Evolutionary conservation across 2,888 invertebrate species (phyloP).

Genomic region (Leptinotarsa juncta): DNA sequence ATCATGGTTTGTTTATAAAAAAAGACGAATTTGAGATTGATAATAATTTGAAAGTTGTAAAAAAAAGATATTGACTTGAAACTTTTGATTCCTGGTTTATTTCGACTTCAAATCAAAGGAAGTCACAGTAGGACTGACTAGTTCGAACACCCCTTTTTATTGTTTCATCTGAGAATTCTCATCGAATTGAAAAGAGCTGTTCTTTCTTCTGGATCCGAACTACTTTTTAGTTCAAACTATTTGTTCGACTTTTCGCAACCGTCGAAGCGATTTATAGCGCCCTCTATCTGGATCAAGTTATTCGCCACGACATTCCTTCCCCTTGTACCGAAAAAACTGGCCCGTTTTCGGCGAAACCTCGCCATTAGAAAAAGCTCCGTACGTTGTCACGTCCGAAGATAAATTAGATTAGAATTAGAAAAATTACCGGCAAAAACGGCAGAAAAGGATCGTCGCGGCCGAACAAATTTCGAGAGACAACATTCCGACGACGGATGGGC

Average conservation of each 20-base stretch:
- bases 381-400: conserved; percentile 45
- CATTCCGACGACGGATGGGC: conserved; percentile 52
- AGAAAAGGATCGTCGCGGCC: conserved; percentile 47
- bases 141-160: too few relatives aligned
- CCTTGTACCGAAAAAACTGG: conserved; percentile 9
- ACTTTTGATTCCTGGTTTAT: too few relatives aligned
- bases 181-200: too few relatives aligned
- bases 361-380: conserved; percentile 28
- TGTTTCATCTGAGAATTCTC: too few relatives aligned
- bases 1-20: too few relatives aligned
- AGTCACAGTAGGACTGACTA: too few relatives aligned
- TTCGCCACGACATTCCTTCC: conserved; percentile 1
- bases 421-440: conserved; percentile 46
- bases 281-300: conserved; percentile 18
- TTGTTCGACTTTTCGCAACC: neutral
- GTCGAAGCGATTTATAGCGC: neutral
- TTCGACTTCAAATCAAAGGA: too few relatives aligned
- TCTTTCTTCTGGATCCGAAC: too few relatives aligned
- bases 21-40: too few relatives aligned
- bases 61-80: too few relatives aligned
- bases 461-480: conserved; percentile 56
- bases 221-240: too few relatives aligned
- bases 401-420: conserved; percentile 50
- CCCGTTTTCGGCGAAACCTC: conserved; percentile 14
- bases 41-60: too few relatives aligned